Base-by-base conservation (phyloP, 2,113 vertebrate genomes). In the Hirundichthys speculiger region DNA sequence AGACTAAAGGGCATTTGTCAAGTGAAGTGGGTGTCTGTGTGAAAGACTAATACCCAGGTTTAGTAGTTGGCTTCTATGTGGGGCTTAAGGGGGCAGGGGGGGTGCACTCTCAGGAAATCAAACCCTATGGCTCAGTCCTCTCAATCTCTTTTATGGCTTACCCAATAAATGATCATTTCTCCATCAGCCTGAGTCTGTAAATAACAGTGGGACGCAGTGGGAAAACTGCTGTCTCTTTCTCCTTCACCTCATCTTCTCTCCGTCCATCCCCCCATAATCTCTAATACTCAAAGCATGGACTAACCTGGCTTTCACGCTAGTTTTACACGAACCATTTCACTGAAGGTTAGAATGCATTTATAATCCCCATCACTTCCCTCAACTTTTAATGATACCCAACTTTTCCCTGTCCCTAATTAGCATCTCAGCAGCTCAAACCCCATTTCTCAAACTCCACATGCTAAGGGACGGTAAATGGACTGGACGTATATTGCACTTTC, bases 61-160 rank as follows among this genome's bases (percentile, higher is more conserved):
- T 86, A 82, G 82, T 75, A 60, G 75, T 71, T 38, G 50, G 59
- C 64, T 73, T 66, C 65, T 74, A 21, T 40, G 66, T 39, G 54
- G 60, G 68, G 68, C 79, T 85, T 60, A 64, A 63, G 42, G 76
- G 76, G 60, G 73, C 65, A 78, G 65, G 73, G 69, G 82, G 77
- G 82, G 77, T 77, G 78, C 75, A 77, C 84, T 79, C 83, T 76
- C 40, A 82, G 79, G 80, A 87, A 85, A 88, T 88, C 84, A 84
- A 85, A 84, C 74, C 72, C 73, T 55, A 64, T 77, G 77, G 81
- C 84, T 88, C 74, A 75, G 72, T 79, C 66, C 86, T 81, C 77
- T 91, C 88, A 89, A 88, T 90, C 87, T 88, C 66, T 80, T 90
- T 91, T 84, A 88, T 88, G 80, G 80, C 81, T 89, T 72, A 83